Conservation (phyloP, 2,888 invertebrate genomes). For the Caenorhabditis sp. region DNA sequence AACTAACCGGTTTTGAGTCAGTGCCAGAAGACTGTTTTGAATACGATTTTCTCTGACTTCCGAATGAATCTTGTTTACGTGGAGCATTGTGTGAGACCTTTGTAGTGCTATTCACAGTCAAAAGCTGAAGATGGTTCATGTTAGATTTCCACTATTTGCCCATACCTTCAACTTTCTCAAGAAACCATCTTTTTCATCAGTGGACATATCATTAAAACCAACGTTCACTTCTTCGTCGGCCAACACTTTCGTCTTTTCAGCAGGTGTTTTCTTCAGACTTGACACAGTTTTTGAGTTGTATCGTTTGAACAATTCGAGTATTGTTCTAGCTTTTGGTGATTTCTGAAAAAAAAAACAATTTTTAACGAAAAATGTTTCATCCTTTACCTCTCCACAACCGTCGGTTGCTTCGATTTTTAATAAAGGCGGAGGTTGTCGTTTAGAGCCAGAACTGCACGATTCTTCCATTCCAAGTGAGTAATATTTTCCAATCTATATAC, state of each 20-base stretch:
- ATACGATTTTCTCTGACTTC: constrained; percentile 12
- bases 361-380: not conserved
- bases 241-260: not conserved
- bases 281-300: constrained; percentile 8
- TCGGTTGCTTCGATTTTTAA: constrained; percentile 4
- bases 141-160: not conserved
- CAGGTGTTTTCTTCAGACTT: not conserved
- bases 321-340: constrained; percentile 19
- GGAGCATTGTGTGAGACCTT: not conserved
- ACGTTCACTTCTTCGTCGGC: constrained; percentile 17
- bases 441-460: not conserved
- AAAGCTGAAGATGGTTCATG: constrained; percentile 1
- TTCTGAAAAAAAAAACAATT: constrained; percentile 11
- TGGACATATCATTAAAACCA: constrained; percentile 20
- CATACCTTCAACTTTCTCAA: constrained; percentile 22
- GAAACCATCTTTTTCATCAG: constrained; percentile 31
- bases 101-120: constrained; percentile 11
- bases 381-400: not conserved
- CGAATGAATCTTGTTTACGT: constrained; percentile 1
- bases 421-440: not conserved
- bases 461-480: not conserved
- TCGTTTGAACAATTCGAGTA: constrained; percentile 28
- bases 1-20: constrained; percentile 2
- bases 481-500: not conserved
- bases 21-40: constrained; percentile 2